These are phyloP conservation scores for Lateolabrax maculatus DNA, from an alignment of 2,797 vertebrate genomes.

Conservation along the genomic window DNA sequence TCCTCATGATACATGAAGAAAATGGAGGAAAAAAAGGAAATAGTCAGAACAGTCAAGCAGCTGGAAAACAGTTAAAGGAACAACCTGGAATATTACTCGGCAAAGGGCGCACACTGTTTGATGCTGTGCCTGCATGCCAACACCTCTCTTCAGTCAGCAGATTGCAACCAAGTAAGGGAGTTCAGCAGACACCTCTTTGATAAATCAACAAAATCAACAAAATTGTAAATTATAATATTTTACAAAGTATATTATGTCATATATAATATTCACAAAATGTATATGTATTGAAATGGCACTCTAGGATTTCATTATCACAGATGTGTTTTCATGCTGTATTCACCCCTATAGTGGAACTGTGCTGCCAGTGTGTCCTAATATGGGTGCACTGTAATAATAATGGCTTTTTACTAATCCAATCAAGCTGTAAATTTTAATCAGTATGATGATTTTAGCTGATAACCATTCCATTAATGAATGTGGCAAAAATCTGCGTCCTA, in stretches of 20 bases:
- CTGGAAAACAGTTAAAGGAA: slow-evolving; percentile 16
- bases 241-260: neutral
- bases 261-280: neutral
- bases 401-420: slow-evolving; percentile 45
- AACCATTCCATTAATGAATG: slow-evolving; percentile 61
- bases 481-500: slow-evolving; percentile 49
- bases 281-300: neutral
- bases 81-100: neutral
- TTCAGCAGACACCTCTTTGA: neutral
- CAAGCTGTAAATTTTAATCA: slow-evolving; percentile 47
- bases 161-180: neutral
- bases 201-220: neutral
- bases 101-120: neutral
- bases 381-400: slow-evolving; percentile 14
- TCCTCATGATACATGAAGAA: slow-evolving; percentile 34
- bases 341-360: neutral
- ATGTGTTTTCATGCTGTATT: neutral
- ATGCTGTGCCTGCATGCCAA: neutral
- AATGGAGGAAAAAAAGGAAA: slow-evolving; percentile 15
- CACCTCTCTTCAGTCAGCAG: neutral
- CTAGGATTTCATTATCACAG: neutral
- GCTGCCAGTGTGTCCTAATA: slow-evolving; percentile 7
- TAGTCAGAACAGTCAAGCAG: neutral
- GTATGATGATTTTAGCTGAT: slow-evolving; percentile 51
- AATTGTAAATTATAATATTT: neutral